Evolutionary conservation across 2,113 vertebrate genomes (phyloP).

Genomic region (Sphaerodactylus townsendi): DNA sequence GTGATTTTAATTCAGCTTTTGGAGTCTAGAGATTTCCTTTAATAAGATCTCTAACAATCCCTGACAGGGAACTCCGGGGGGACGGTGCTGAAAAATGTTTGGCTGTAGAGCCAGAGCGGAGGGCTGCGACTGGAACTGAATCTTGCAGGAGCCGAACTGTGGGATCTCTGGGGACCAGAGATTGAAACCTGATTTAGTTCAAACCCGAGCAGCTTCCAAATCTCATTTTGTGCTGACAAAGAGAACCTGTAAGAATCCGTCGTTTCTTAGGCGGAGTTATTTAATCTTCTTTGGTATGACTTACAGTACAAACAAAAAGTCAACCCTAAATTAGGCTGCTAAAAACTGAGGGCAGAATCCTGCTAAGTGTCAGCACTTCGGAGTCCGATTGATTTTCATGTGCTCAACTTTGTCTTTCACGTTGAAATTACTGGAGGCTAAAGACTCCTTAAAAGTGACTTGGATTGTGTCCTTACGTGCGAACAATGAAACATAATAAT

Average conservation of each 20-base stretch:
- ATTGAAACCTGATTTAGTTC: not conserved
- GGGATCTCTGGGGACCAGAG: not conserved
- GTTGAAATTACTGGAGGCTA: not conserved
- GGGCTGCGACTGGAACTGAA: slow-evolving; percentile 7
- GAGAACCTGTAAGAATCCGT: not conserved
- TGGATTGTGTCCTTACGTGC: not conserved
- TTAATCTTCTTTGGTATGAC: not conserved
- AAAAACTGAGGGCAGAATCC: not conserved
- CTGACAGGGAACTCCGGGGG: slow-evolving; percentile 18
- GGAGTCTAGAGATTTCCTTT: slow-evolving; percentile 32
- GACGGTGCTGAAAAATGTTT: slow-evolving; percentile 38
- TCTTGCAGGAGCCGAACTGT: slow-evolving; percentile 1
- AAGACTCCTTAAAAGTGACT: not conserved
- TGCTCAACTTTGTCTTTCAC: not conserved
- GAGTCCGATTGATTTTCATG: not conserved
- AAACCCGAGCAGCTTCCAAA: not conserved
- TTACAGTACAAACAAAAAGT: not conserved
- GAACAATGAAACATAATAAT: not conserved
- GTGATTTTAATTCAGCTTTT: slow-evolving; percentile 21
- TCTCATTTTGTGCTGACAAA: not conserved
- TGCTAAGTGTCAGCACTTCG: not conserved
- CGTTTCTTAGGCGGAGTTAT: not conserved
- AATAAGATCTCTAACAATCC: slow-evolving; percentile 30
- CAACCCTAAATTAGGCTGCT: not conserved
- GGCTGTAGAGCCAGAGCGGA: slow-evolving; percentile 8